phyloP scores from a whole-genome alignment of 2,113 vertebrate species.

The Malurus cyaneus region DNA sequence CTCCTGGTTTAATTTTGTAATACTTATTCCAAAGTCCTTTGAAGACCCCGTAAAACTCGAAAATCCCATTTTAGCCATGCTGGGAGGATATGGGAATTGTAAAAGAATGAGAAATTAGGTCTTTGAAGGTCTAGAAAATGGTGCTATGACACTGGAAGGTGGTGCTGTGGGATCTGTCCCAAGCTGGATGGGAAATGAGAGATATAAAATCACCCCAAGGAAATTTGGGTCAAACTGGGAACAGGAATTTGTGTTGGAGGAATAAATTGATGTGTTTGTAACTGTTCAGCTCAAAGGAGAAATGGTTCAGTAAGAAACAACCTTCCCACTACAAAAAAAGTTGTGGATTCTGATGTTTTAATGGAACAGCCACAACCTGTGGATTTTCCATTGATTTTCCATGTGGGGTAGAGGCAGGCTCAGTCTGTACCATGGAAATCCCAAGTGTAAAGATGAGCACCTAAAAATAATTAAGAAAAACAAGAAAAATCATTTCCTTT shows the following conservation, averaged over 20 bases:
- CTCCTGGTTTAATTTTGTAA: neutral
- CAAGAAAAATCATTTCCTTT: neutral
- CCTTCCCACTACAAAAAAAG: neutral
- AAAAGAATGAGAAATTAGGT: neutral
- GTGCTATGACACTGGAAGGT: neutral
- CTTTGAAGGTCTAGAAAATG: neutral
- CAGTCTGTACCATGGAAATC: accelerated
- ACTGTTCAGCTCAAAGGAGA: neutral
- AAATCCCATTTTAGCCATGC: neutral
- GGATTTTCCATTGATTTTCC: neutral
- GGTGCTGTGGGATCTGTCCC: neutral
- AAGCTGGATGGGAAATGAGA: neutral
- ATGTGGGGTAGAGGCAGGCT: neutral
- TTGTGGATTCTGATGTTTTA: neutral
- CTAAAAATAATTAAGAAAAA: neutral
- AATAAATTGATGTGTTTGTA: neutral
- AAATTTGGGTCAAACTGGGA: neutral
- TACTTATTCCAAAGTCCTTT: neutral
- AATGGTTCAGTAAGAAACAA: neutral
- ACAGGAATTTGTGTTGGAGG: neutral
- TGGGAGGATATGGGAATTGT: neutral
- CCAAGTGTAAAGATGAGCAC: neutral
- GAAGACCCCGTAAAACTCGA: neutral
- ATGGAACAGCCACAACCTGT: neutral
- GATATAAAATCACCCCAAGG: neutral